A percentile compares a stretch with the other conserved stretches of the same genome.
phyloP scores from a whole-genome alignment of 2,797 vertebrate genomes.

The Tragopan temminckii region DNA sequence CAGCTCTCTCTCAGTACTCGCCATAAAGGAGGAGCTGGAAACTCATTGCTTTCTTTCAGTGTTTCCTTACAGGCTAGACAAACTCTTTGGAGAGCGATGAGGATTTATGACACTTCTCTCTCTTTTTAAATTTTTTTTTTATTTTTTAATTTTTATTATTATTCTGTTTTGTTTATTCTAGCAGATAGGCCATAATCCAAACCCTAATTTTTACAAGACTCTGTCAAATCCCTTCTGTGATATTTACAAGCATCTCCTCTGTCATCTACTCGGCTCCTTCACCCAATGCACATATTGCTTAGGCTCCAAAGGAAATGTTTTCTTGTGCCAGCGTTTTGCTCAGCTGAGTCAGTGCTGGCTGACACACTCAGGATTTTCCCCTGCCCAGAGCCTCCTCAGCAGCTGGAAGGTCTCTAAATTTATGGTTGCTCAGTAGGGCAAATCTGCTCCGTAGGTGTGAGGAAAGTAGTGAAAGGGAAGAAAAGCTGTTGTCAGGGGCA shows the following conservation, averaged over 20 bases:
- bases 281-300: background rate
- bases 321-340: background rate
- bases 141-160: background rate
- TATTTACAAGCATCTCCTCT: background rate
- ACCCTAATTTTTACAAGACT: background rate
- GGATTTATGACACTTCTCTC: background rate
- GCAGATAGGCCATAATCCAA: conserved; percentile 7
- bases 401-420: background rate
- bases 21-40: background rate
- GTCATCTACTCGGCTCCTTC: background rate
- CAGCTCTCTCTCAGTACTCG: background rate
- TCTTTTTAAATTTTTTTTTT: background rate
- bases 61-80: background rate
- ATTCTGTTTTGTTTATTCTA: background rate
- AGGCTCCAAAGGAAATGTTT: background rate
- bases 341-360: background rate
- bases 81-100: background rate
- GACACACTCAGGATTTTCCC: background rate
- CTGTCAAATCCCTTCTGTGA: background rate
- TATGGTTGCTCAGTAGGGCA: background rate
- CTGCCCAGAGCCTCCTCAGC: background rate
- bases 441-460: background rate
- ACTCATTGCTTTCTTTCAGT: background rate
- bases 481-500: background rate
- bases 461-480: background rate